Conservation (phyloP, 2,797 vertebrate species). For the Ispidina picta region DNA sequence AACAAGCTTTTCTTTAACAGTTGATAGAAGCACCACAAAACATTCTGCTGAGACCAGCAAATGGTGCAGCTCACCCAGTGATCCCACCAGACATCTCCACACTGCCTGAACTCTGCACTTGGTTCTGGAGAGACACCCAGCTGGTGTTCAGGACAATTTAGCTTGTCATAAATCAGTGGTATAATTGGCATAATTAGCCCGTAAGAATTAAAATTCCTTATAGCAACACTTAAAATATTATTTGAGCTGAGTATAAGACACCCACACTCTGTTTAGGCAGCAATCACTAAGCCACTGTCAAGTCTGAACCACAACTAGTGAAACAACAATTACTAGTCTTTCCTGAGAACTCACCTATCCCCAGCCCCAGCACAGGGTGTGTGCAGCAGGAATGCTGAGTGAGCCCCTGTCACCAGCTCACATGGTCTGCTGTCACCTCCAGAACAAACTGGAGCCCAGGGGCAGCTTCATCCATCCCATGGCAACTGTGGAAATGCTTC, state of each 20-base stretch:
- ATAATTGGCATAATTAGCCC: background rate
- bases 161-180: background rate
- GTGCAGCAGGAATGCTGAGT: background rate
- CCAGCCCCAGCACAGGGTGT: accelerated
- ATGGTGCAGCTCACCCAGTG: background rate
- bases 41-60: background rate
- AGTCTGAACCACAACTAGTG: background rate
- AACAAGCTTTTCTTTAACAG: background rate
- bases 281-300: background rate
- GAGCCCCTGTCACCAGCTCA: background rate
- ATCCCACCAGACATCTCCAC: background rate
- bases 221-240: background rate
- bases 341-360: background rate
- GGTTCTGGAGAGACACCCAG: background rate
- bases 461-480: background rate
- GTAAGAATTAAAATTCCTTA: background rate
- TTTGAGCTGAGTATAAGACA: background rate
- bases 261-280: background rate
- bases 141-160: background rate
- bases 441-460: background rate
- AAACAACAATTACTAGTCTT: background rate
- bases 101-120: background rate
- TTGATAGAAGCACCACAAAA: background rate
- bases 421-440: background rate
- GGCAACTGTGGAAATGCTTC: background rate